Evolutionary conservation across 1,140 invertebrate genomes (phyloP).

Genomic region (Polyergus mexicanus): DNA sequence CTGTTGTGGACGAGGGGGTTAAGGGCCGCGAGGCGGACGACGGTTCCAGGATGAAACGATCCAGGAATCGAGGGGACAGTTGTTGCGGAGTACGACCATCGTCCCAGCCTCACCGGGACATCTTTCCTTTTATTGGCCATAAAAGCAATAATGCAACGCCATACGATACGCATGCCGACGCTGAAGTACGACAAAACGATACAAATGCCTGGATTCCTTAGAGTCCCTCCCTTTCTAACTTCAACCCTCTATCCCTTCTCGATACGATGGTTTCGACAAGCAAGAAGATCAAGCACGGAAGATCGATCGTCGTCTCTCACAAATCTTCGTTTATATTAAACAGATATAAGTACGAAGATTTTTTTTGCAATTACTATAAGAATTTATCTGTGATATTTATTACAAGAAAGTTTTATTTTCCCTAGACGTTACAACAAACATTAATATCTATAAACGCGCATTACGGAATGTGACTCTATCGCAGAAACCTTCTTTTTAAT

Average conservation of each 20-base stretch:
- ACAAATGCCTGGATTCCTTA: constrained; percentile 79
- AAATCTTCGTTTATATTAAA: not conserved
- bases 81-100: constrained; percentile 64
- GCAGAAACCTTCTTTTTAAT: constrained; percentile 46
- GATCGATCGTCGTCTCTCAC: not conserved
- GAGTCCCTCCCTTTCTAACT: constrained; percentile 44
- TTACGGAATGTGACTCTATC: not conserved
- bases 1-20: constrained; percentile 17
- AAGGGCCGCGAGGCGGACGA: constrained; percentile 49
- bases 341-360: not conserved
- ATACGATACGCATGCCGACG: constrained; percentile 81
- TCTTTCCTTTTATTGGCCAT: constrained; percentile 85
- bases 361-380: not conserved
- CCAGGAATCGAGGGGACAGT: constrained; percentile 66
- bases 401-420: not conserved
- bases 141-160: constrained; percentile 85
- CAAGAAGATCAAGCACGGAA: not conserved
- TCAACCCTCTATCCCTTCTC: not conserved
- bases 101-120: constrained; percentile 69
- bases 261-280: not conserved
- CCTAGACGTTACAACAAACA: not conserved
- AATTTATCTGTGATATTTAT: constrained; percentile 6
- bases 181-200: constrained; percentile 83
- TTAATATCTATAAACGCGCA: constrained; percentile 22
- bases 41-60: constrained; percentile 66